Evolutionary conservation across 2,888 invertebrate species (phyloP).

Genomic region (Seladonia tumulorum): DNA sequence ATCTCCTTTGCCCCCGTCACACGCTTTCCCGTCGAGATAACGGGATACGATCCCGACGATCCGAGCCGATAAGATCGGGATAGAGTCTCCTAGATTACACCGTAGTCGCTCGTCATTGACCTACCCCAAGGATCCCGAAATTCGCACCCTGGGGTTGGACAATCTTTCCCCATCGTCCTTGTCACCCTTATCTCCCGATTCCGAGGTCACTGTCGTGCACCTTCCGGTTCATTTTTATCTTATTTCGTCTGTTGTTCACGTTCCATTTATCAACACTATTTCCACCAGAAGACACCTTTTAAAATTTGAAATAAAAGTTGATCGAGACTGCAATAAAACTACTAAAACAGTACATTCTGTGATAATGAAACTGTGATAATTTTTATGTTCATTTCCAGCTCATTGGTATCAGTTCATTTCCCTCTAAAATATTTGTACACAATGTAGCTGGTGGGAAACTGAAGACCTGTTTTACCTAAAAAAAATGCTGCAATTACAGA

Average conservation of each 20-base stretch:
- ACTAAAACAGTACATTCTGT: too few relatives aligned
- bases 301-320: too few relatives aligned
- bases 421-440: too few relatives aligned
- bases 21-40: not conserved
- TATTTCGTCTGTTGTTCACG: not conserved
- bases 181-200: not conserved
- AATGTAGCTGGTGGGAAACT: too few relatives aligned
- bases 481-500: too few relatives aligned
- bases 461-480: too few relatives aligned
- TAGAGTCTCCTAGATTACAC: not conserved
- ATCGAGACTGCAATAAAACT: too few relatives aligned
- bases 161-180: not conserved
- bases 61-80: not conserved
- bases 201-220: not conserved
- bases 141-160: not conserved
- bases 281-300: too few relatives aligned
- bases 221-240: not conserved
- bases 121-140: slow-evolving; percentile 18
- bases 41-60: not conserved
- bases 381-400: too few relatives aligned
- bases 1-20: not conserved
- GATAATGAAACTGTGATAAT: too few relatives aligned
- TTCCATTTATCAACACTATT: not conserved
- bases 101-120: slow-evolving; percentile 20
- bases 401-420: too few relatives aligned